phyloP scores from a whole-genome alignment of 1,140 invertebrate genomes.

The Hylaeus anthracinus region DNA sequence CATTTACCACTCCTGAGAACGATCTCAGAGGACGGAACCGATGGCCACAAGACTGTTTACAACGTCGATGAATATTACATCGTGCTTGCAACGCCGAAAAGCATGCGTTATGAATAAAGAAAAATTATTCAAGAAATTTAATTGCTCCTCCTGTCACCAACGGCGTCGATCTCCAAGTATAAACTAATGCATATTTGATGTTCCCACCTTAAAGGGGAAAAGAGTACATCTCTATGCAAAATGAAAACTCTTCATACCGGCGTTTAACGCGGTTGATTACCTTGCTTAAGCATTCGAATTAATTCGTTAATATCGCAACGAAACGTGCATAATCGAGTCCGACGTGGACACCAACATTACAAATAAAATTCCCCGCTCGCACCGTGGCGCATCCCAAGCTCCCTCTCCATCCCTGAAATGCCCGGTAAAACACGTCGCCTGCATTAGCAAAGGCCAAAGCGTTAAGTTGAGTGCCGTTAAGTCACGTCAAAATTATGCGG shows the following conservation, averaged over 20 bases:
- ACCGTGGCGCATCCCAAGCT: not conserved
- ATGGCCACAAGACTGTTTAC: no score
- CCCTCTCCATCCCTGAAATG: not conserved
- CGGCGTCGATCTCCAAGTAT: no score
- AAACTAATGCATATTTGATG: no score
- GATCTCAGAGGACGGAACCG: no score
- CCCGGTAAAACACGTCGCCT: conserved; percentile 37
- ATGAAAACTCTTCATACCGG: not conserved
- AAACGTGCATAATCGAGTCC: conserved; percentile 1
- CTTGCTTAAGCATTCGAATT: not conserved
- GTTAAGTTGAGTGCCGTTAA: conserved; percentile 59
- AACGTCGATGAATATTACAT: no score
- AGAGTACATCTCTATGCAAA: not conserved
- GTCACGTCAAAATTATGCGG: conserved; percentile 68
- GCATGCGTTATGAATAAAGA: no score
- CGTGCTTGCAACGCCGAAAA: no score
- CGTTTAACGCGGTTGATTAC: conserved; percentile 20
- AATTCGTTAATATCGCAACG: conserved; percentile 49
- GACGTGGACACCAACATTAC: not conserved
- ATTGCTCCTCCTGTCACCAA: no score
- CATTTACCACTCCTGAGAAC: no score
- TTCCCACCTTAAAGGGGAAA: not conserved
- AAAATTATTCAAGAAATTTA: no score
- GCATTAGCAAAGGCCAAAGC: conserved; percentile 45
- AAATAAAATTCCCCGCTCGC: conserved; percentile 1